Conservation (phyloP, 2,888 invertebrate species). For the Peribatodes rhomboidaria region DNA sequence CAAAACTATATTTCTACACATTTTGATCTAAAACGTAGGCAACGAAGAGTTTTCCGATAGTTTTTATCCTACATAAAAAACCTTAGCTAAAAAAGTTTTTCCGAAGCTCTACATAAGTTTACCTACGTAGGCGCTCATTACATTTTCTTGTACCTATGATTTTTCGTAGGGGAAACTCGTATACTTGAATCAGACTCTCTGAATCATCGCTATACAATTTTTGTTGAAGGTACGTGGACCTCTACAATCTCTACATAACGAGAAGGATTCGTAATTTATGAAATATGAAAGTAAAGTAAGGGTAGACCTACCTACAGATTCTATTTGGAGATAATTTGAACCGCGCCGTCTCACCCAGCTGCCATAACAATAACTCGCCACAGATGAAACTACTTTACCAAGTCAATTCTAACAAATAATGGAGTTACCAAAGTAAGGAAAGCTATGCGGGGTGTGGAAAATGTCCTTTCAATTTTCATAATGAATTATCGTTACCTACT, state of each 20-base stretch:
- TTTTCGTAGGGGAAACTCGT: neutral
- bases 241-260: slow-evolving; percentile 7
- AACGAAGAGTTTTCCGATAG: neutral
- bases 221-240: neutral
- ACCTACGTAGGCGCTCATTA: neutral
- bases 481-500: slow-evolving; percentile 72
- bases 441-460: slow-evolving; percentile 63
- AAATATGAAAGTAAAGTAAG: slow-evolving; percentile 4
- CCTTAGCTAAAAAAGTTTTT: neutral
- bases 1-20: too few species aligned
- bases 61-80: neutral
- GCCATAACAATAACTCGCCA: slow-evolving; percentile 14
- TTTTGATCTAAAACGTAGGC: too few species aligned
- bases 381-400: slow-evolving; percentile 21
- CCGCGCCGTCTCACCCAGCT: neutral
- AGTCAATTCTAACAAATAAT: slow-evolving; percentile 43
- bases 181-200: neutral
- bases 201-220: slow-evolving; percentile 3
- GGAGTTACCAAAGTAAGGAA: slow-evolving; percentile 45
- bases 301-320: slow-evolving; percentile 9
- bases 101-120: neutral
- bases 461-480: slow-evolving; percentile 68
- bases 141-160: slow-evolving; percentile 1
- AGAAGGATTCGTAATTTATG: slow-evolving; percentile 7
- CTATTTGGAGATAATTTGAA: neutral